Base-by-base conservation (phyloP, 35 echinoderm and acorn worm genomes). In the Eucidaris tribuloides region DNA sequence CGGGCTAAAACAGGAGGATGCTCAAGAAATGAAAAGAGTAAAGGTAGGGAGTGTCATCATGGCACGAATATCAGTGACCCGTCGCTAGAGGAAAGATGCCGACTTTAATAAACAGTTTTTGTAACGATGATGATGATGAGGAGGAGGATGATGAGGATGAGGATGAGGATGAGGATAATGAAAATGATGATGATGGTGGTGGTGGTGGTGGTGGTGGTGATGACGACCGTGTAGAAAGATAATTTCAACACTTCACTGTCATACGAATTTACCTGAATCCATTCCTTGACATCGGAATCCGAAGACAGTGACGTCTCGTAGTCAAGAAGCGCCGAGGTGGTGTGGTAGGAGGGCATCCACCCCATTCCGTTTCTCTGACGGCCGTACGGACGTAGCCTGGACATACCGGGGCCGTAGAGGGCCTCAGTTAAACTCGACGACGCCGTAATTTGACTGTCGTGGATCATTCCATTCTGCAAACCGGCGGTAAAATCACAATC, bases 401-500 rank as follows among this genome's bases (percentile, higher is more conserved):
- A 80, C 80, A 33, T 85, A 39, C 59, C 66, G 45, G 62, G 89
- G 4, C 78, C 90, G 43, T 91, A 78, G 60, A 64, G 17, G 45
- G 76, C 89, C 14, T 80, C 79, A 31, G 50, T 82, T 7, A 71
- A 43, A 15, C 80, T 92, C 7, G 71, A 84, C 20, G 94, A 97
- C 2, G 94, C 94, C 2, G 85, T 84, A 0, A 97, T 91, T 45
- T 92, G 89, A 36, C 80, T 92, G 71, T 88, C 85, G 63, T 92
- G 89, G 11, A 87, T 97, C 25, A 84, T 42, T 5, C 94, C 94
- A 28, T 87, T 86, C 7, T 82, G 65, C 3, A 97, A 31, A 38
- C 94, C 94, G 18, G 88, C 62, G 3, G 89, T 76, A 41, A 79
- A 84, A 78, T 97, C 89, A 68, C 94, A 97, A 71, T 85, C 94